A percentile compares a stretch with the other conserved stretches of the same genome.
These are phyloP conservation scores for Syncerus caffer DNA, from an alignment of 2,797 vertebrate genomes.

Conservation along the genomic window DNA sequence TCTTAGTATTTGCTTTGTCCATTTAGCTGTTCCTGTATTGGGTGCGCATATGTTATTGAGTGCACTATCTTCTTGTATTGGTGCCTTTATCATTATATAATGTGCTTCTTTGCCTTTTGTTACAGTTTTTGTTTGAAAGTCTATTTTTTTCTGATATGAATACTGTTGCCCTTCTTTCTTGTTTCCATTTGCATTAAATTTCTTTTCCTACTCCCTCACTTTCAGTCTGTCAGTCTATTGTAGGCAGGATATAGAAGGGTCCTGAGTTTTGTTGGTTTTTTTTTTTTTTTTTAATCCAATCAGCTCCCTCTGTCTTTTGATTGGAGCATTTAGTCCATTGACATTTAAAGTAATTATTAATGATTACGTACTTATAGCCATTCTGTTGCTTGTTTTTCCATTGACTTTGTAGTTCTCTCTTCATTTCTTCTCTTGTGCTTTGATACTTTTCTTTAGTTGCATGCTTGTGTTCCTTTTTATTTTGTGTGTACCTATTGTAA, in stretches of 20 bases:
- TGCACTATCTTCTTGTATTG: background rate
- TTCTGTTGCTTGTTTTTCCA: background rate
- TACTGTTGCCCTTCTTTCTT: background rate
- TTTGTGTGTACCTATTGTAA: background rate
- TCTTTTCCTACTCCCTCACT: background rate
- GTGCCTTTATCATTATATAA: background rate
- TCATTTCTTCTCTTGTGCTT: background rate
- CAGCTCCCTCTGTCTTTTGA: background rate
- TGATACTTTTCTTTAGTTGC: background rate
- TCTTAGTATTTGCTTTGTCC: background rate
- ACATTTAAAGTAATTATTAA: background rate
- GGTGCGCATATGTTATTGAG: background rate
- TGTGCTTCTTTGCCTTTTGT: background rate
- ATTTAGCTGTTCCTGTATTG: background rate
- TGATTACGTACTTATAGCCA: fast-evolving
- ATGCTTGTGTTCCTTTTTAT: background rate
- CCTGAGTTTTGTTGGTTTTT: background rate
- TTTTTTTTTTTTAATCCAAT: background rate
- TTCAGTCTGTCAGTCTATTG: background rate
- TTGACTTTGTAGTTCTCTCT: background rate
- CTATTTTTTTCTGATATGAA: background rate
- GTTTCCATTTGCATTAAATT: background rate
- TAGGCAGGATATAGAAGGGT: background rate
- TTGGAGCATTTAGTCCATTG: background rate
- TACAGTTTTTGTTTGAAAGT: background rate